Percentiles rank a stretch among this genome's conserved stretches.
These are phyloP conservation scores for Congeria kusceri DNA, from an alignment of 2,888 invertebrate species.

Conservation along the genomic window DNA sequence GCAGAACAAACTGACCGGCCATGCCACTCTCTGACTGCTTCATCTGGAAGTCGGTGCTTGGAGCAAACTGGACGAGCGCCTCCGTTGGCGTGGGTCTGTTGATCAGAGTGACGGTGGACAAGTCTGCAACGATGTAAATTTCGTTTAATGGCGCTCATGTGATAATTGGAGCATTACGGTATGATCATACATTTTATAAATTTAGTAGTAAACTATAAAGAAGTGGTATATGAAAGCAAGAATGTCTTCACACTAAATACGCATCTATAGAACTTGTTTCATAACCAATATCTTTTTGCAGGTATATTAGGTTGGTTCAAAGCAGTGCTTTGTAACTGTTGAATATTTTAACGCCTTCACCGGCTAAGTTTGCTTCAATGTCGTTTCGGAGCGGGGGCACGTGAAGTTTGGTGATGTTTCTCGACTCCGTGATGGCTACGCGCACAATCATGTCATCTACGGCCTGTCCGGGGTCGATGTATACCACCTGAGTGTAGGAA, in stretches of 20 bases:
- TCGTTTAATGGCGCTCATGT: no score
- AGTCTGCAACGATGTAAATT: conserved; percentile 10
- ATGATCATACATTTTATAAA: no score
- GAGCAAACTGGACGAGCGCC: conserved; percentile 47
- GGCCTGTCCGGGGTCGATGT: conserved; percentile 89
- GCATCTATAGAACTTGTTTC: no score
- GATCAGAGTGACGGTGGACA: conserved; percentile 31
- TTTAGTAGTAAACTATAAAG: no score
- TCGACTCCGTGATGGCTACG: conserved; percentile 89
- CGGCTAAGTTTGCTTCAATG: conserved; percentile 32
- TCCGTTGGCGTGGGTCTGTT: conserved; percentile 34
- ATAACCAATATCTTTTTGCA: no score
- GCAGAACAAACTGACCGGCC: conserved; percentile 73
- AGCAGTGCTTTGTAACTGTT: no score
- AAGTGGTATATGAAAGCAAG: no score
- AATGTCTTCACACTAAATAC: no score
- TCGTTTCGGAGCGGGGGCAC: conserved; percentile 88
- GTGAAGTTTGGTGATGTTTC: conserved; percentile 88
- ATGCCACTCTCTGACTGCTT: conserved; percentile 58
- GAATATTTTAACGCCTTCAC: conserved; percentile 9
- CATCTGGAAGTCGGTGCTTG: conserved; percentile 45
- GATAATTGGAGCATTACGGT: no score
- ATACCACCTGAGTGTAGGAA: conserved; percentile 84
- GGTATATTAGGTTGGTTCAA: no score
- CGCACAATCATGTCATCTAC: conserved; percentile 89